Percentiles rank a stretch among this genome's conserved stretches.
Conservation (phyloP, 2,888 invertebrate genomes). For the Caenorhabditis japonica region DNA sequence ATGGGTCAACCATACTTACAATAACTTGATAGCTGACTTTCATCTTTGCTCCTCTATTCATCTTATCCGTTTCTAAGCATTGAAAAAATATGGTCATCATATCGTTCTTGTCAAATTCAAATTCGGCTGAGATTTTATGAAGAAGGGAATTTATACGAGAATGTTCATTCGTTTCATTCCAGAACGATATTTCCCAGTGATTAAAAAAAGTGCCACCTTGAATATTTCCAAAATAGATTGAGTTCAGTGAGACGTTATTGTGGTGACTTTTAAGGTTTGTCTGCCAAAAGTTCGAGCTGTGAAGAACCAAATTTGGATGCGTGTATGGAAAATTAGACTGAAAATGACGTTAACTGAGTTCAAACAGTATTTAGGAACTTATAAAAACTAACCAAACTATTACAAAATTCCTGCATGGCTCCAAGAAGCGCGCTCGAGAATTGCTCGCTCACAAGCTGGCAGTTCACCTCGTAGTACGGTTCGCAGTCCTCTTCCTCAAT, state of each 20-base stretch:
- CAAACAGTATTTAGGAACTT: background rate
- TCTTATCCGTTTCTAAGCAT: conserved; percentile 9
- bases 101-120: conserved; percentile 55
- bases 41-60: background rate
- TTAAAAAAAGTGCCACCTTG: conserved; percentile 50
- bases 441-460: conserved; percentile 10
- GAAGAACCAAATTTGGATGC: conserved; percentile 26
- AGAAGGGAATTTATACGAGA: background rate
- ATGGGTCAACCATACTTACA: too few species aligned
- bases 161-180: background rate
- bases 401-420: conserved; percentile 20
- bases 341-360: background rate
- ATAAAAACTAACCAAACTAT: background rate
- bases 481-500: conserved; percentile 52
- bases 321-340: background rate
- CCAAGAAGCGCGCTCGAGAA: conserved; percentile 12
- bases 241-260: conserved; percentile 23
- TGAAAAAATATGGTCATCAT: conserved; percentile 45
- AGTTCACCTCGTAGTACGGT: conserved; percentile 36
- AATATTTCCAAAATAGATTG: conserved; percentile 60
- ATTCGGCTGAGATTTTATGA: conserved; percentile 26
- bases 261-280: conserved; percentile 14
- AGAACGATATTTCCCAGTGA: conserved; percentile 57
- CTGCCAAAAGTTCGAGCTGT: conserved; percentile 37
- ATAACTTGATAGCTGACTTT: conserved; percentile 3